Base-by-base conservation (phyloP, 2,797 vertebrate species). In the Catharus ustulatus region DNA sequence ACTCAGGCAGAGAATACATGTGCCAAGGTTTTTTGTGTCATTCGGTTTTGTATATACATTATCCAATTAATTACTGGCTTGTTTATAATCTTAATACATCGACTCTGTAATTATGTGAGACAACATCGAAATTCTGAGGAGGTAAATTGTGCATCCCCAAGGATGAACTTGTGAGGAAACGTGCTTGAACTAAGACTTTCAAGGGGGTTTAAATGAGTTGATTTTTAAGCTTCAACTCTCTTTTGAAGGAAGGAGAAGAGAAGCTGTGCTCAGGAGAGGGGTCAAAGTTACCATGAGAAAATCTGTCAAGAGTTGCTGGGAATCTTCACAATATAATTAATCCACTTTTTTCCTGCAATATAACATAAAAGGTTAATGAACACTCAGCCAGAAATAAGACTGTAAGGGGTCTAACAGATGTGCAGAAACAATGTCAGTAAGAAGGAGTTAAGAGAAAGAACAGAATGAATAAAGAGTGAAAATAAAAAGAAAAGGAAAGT, bases 241-340 rank as follows among this genome's bases (percentile, higher is more conserved):
- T 87, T 89, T 34, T 67, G 46, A 89, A 73, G 40, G 48, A 85
- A 85, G 51, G 72, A 84, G 17, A 54, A 79, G 16, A 68, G 77
- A 87, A 95, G 34, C 32, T 69, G 52, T 76, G 73, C 62, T 84
- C 20, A 61, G 80, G 58, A 90, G 87, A 68, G 0, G 0, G 48
- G 75, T 95, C 61, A 89, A 73, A 92, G 72, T 79, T 84, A 69
- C 32, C 23, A 55, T 30, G 59, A 87, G 61, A 79, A 92, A 89
- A 92, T 87, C 45, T 92, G 36, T 74, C 30, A 87, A 55, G 21
- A 82, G 73, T 51, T 89, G 40, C 63, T 78, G 38, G 13, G 63
- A 90, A 55, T 89, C 74, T 84, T 89, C 36, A 87, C 52, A 93
- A 90, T 48, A 45, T 73, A 87, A 84, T 77, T 82, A 74, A 87